Conservation (phyloP, 2,797 vertebrate genomes). For the Leptodactylus fallax region DNA sequence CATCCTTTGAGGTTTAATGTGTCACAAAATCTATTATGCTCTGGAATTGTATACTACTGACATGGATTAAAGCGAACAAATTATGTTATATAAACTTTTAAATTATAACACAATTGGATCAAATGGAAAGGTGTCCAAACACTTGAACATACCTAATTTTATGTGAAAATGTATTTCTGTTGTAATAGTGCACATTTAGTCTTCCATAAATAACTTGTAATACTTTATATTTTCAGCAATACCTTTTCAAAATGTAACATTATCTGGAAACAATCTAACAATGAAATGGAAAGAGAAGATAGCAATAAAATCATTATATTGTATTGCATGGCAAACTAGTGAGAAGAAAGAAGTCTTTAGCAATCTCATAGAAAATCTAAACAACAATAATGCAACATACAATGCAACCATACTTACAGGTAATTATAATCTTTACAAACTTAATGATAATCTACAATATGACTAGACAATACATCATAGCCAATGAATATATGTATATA, state of each 20-base stretch:
- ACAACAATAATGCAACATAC: background rate
- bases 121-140: background rate
- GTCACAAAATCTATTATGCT: too few relatives aligned
- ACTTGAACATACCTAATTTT: background rate
- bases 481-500: too few relatives aligned
- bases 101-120: background rate
- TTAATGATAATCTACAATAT: background rate
- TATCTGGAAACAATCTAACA: slow-evolving; percentile 15
- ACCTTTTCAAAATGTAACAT: slow-evolving; percentile 25
- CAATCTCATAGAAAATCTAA: background rate
- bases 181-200: background rate
- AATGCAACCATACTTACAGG: slow-evolving; percentile 32
- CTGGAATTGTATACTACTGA: too few relatives aligned
- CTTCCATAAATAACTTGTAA: background rate
- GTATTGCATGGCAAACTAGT: slow-evolving; percentile 25
- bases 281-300: slow-evolving; percentile 18
- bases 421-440: background rate
- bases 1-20: too few relatives aligned
- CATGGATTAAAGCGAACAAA: too few relatives aligned
- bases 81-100: too few relatives aligned
- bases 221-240: slow-evolving; percentile 21
- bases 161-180: background rate
- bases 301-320: background rate
- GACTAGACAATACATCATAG: background rate
- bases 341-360: background rate